Evolutionary conservation across 2,797 vertebrate genomes (phyloP).

Genomic region (Masticophis lateralis): DNA sequence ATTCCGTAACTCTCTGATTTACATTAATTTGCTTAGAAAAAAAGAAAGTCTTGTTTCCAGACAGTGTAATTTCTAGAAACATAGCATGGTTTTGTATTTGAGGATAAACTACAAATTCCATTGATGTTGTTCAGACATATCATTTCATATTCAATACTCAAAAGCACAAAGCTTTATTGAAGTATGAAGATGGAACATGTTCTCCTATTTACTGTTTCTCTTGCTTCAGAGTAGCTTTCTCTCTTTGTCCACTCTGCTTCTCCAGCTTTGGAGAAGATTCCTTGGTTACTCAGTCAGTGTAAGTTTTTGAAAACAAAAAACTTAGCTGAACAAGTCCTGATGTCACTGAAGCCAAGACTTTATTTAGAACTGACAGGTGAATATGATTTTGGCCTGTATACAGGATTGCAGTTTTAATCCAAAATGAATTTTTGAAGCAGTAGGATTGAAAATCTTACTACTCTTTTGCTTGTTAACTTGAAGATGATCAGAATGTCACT

Average conservation of each 20-base stretch:
- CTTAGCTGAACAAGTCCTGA: not conserved
- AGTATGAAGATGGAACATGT: not conserved
- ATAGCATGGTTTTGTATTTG: not conserved
- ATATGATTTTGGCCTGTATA: not conserved
- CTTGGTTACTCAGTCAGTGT: not conserved
- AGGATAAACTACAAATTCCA: not conserved
- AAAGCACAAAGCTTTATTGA: not conserved
- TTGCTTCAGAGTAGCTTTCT: not conserved
- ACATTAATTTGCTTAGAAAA: conserved; percentile 27
- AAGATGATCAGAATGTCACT: conserved; percentile 49
- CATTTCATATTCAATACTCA: not conserved
- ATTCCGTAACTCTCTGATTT: conserved; percentile 11
- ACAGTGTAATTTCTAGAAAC: conserved; percentile 12
- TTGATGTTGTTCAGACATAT: not conserved
- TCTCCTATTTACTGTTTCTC: not conserved
- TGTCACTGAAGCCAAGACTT: not conserved
- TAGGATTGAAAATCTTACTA: conserved; percentile 13
- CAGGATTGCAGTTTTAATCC: not conserved
- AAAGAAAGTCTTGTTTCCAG: conserved; percentile 1
- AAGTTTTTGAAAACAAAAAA: not conserved
- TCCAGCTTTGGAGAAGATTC: not conserved
- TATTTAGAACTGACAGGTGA: not conserved
- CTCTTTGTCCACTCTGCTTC: not conserved
- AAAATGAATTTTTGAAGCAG: conserved; percentile 30
- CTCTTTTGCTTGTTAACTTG: conserved; percentile 35